phyloP scores from a whole-genome alignment of 2,888 invertebrate species.

The Parnassius glacialis region DNA sequence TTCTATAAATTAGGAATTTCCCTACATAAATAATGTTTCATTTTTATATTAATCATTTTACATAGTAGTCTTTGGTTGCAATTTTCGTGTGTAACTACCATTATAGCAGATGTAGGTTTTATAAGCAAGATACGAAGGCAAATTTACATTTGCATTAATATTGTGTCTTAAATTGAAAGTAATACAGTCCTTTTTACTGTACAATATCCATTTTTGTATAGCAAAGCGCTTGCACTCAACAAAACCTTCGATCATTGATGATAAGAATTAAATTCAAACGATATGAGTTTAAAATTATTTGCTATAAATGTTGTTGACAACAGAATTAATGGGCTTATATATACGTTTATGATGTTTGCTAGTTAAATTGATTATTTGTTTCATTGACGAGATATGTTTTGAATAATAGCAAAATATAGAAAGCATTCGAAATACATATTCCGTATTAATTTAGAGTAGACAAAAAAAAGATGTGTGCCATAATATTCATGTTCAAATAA shows the following conservation, averaged over 20 bases:
- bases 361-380: constrained; percentile 5
- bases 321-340: constrained; percentile 8
- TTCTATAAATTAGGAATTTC: neutral
- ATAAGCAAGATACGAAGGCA: neutral
- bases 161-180: neutral
- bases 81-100: constrained; percentile 16
- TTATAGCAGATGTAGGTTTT: constrained; percentile 7
- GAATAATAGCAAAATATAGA: too few relatives aligned
- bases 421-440: too few relatives aligned
- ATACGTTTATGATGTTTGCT: constrained; percentile 12
- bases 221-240: too few relatives aligned
- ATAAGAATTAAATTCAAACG: too few relatives aligned
- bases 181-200: constrained; percentile 1
- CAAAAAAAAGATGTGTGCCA: too few relatives aligned
- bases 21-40: constrained; percentile 1
- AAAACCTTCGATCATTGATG: too few relatives aligned
- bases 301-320: constrained; percentile 10
- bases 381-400: neutral
- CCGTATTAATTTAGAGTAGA: too few relatives aligned
- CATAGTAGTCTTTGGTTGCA: neutral
- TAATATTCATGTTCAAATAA: too few relatives aligned
- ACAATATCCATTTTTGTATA: too few relatives aligned
- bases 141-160: constrained; percentile 5
- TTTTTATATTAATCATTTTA: neutral
- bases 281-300: neutral